Evolutionary conservation across 2,113 vertebrate species (phyloP).

Genomic region (Rallus limicola): DNA sequence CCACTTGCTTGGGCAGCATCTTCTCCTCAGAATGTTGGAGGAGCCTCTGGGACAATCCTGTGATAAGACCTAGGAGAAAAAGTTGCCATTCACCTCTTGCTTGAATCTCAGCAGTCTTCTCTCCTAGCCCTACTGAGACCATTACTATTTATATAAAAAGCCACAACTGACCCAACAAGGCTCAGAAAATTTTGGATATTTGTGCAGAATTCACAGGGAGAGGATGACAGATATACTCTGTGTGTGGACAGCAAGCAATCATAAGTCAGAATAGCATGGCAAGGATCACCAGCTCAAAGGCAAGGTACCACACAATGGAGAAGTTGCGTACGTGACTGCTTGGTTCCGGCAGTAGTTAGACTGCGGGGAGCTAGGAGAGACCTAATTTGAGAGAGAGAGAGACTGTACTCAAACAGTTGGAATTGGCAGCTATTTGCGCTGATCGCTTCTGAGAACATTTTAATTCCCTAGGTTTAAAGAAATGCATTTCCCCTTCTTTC

Average conservation of each 20-base stretch:
- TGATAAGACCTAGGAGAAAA: background rate
- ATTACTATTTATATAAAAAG: background rate
- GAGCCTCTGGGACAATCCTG: background rate
- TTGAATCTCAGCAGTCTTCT: background rate
- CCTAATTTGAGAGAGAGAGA: background rate
- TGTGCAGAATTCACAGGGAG: background rate
- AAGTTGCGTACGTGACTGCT: background rate
- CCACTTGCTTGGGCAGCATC: background rate
- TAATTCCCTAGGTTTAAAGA: background rate
- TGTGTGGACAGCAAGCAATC: background rate
- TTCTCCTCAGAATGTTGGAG: background rate
- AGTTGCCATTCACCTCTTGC: background rate
- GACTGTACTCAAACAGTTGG: background rate
- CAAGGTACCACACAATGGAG: background rate
- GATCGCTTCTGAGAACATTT: background rate
- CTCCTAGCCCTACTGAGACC: background rate
- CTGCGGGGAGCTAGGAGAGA: background rate
- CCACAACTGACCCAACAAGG: background rate
- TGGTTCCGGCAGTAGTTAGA: background rate
- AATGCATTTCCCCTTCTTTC: background rate
- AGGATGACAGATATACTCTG: background rate
- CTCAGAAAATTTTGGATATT: background rate
- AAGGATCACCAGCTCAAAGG: background rate
- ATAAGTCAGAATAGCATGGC: background rate
- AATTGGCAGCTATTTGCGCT: background rate